Evolutionary conservation across 2,888 invertebrate species (phyloP).

Genomic region (Agrotis clavis): DNA sequence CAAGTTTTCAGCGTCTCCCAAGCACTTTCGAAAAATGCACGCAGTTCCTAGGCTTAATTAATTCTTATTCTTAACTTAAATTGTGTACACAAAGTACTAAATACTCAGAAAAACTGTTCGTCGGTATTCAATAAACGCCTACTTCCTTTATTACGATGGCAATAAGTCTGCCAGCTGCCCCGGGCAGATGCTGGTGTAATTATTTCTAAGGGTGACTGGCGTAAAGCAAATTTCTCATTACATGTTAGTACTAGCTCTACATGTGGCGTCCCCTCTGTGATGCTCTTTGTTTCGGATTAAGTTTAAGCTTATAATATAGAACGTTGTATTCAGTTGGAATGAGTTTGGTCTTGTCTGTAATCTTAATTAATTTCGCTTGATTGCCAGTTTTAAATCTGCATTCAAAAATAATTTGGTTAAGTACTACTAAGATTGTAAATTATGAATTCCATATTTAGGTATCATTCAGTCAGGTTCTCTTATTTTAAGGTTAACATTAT

Average conservation of each 20-base stretch:
- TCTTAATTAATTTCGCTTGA: conserved; percentile 16
- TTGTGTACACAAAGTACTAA: conserved; percentile 37
- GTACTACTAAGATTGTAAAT: neutral
- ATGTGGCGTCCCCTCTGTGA: conserved; percentile 5
- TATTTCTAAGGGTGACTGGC: conserved; percentile 71
- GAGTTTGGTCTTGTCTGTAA: conserved; percentile 14
- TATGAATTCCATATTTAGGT: neutral
- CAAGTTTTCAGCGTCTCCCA: too few species aligned
- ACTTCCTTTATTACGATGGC: conserved; percentile 80
- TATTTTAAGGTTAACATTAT: neutral
- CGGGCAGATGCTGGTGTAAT: conserved; percentile 78
- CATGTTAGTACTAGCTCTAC: conserved; percentile 46
- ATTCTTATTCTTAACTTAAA: conserved; percentile 20
- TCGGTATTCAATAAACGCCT: conserved; percentile 75
- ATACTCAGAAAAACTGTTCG: conserved; percentile 63
- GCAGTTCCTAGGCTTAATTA: too few species aligned
- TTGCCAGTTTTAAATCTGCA: neutral
- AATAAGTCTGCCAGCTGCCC: conserved; percentile 80
- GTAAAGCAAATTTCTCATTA: conserved; percentile 66
- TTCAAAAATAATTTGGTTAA: neutral
- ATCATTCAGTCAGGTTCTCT: too few species aligned
- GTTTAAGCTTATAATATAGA: conserved; percentile 15
- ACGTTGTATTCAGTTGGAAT: conserved; percentile 14
- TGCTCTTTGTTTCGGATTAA: conserved; percentile 25
- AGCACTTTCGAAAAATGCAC: too few species aligned